phyloP scores from a whole-genome alignment of 1,140 invertebrate genomes.

The Hypsibius dujardini region DNA sequence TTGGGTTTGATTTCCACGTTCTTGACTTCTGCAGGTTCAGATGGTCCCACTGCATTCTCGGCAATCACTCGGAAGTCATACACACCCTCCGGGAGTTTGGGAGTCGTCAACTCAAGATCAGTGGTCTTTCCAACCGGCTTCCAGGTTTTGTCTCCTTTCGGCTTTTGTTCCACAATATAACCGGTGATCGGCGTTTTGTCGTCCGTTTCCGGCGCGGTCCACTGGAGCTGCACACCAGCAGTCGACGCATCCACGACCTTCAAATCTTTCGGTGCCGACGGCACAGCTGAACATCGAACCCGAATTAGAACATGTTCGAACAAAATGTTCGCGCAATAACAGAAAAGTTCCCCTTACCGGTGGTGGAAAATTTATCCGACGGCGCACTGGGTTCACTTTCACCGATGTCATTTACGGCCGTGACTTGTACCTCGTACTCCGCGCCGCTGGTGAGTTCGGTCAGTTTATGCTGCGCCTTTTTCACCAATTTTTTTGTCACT shows the following conservation, averaged over 20 bases:
- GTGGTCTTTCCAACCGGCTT: not conserved
- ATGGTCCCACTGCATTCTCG: slow-evolving; percentile 86
- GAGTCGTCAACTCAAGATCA: not conserved
- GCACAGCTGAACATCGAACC: slow-evolving; percentile 41
- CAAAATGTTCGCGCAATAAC: not conserved
- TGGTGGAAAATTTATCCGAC: slow-evolving; percentile 25
- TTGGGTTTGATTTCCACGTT: slow-evolving; percentile 9
- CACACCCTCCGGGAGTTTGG: slow-evolving; percentile 34
- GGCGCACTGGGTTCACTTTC: slow-evolving; percentile 34
- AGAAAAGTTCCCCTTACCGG: slow-evolving; percentile 21
- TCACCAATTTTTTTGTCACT: not conserved
- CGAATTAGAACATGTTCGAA: not conserved
- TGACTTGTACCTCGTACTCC: slow-evolving; percentile 37
- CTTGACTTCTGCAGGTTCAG: slow-evolving; percentile 51
- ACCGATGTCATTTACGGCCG: slow-evolving; percentile 34
- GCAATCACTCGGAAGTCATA: slow-evolving; percentile 96
- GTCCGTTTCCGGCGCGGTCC: slow-evolving; percentile 64
- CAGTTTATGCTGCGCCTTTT: slow-evolving; percentile 40
- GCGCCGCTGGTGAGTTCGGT: slow-evolving; percentile 27
- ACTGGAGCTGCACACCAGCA: slow-evolving; percentile 74
- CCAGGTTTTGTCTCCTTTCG: not conserved
- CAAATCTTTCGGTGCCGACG: slow-evolving; percentile 62
- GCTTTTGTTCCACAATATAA: slow-evolving; percentile 46
- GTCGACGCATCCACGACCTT: slow-evolving; percentile 83
- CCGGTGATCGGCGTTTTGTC: slow-evolving; percentile 49